phyloP scores from a whole-genome alignment of 2,797 vertebrate genomes.

The Aselliscus stoliczkanus region DNA sequence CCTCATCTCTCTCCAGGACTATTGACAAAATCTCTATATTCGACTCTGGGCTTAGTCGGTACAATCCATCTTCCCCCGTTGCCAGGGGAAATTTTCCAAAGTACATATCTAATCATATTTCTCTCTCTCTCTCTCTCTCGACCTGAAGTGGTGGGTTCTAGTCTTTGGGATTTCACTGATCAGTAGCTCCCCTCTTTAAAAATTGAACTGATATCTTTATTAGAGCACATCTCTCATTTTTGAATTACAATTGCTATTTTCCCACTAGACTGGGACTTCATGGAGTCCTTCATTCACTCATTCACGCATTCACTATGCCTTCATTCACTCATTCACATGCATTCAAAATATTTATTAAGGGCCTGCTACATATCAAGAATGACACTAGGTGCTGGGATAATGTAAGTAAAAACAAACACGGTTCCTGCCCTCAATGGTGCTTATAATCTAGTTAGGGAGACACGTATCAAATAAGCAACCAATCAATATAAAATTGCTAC shows the following conservation, averaged over 20 bases:
- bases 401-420: not conserved
- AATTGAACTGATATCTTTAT: not conserved
- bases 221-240: not conserved
- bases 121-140: not conserved
- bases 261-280: not conserved
- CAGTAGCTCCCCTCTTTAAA: not conserved
- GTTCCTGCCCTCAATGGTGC: not conserved
- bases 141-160: not conserved
- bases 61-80: not conserved
- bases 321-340: not conserved
- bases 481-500: not conserved
- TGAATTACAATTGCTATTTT: not conserved
- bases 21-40: not conserved
- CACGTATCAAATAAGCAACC: not conserved
- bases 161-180: not conserved
- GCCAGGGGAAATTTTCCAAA: slow-evolving; percentile 1
- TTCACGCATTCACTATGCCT: not conserved
- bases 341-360: not conserved
- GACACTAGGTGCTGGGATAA: not conserved
- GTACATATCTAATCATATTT: not conserved
- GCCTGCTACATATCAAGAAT: not conserved
- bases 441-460: not conserved
- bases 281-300: not conserved
- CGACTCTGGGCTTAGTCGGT: not conserved
- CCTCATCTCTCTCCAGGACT: not conserved